Percentiles rank a stretch among this genome's conserved stretches.
phyloP scores from a whole-genome alignment of 1,140 invertebrate genomes.

The Bombus polaris region DNA sequence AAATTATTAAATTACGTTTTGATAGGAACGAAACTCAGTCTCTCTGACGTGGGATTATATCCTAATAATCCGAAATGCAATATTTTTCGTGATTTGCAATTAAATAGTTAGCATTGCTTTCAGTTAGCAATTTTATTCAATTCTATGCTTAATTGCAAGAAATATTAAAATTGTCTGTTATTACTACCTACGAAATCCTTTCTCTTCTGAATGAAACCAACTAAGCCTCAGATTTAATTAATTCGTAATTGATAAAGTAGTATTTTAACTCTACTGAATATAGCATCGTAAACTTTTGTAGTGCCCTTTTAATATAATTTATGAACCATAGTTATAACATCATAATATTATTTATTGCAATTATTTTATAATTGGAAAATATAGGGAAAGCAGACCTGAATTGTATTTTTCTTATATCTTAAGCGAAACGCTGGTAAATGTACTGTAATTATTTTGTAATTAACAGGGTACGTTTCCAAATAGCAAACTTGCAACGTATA shows the following conservation, averaged over 20 bases:
- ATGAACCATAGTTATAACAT: too few relatives aligned
- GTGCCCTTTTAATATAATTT: too few relatives aligned
- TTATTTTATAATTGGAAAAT: neutral
- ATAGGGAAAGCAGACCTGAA: neutral
- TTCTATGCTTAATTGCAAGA: neutral
- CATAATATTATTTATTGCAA: too few relatives aligned
- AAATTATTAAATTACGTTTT: neutral
- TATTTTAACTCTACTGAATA: too few relatives aligned
- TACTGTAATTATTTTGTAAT: neutral
- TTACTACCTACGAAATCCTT: neutral
- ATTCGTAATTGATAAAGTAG: neutral
- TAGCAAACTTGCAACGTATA: neutral
- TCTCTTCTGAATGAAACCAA: neutral
- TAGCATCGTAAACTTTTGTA: too few relatives aligned
- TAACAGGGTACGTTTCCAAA: neutral
- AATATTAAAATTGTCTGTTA: neutral
- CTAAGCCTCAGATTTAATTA: neutral
- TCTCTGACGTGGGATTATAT: neutral
- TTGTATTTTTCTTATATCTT: too few relatives aligned
- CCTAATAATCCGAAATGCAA: neutral
- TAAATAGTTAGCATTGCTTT: neutral
- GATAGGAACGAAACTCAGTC: neutral
- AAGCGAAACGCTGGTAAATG: too few relatives aligned
- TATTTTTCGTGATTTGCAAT: neutral
- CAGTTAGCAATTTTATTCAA: neutral